phyloP scores from a whole-genome alignment of 1,140 invertebrate species.

The Lepidostoma basale region DNA sequence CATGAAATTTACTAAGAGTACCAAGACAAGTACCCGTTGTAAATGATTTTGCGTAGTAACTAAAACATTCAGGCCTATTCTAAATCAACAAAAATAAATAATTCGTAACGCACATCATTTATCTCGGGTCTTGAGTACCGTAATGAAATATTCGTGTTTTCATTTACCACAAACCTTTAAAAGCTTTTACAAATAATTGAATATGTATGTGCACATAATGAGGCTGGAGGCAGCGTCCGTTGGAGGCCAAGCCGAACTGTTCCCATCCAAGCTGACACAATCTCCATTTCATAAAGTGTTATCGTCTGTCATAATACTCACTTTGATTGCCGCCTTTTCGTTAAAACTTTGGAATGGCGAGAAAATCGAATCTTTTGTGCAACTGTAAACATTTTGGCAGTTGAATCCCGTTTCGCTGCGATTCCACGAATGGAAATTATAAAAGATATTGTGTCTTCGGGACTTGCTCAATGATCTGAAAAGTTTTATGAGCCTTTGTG shows the following conservation, averaged over 20 bases:
- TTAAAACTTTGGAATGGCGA: background rate
- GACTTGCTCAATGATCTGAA: conserved; percentile 3
- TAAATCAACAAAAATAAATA: no score
- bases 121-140: background rate
- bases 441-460: background rate
- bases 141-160: conserved; percentile 11
- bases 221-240: no score
- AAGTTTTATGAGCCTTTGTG: background rate
- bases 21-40: no score
- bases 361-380: background rate
- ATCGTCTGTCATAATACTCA: background rate
- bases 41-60: no score
- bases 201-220: conserved; percentile 2
- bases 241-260: background rate
- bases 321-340: background rate
- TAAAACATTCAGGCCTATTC: no score
- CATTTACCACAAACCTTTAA: conserved; percentile 3
- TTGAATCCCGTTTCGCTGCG: background rate
- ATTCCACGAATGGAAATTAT: background rate
- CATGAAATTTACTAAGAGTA: no score
- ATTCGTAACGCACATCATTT: no score
- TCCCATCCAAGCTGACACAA: background rate
- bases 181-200: conserved; percentile 16
- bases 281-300: background rate
- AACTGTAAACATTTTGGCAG: background rate